Evolutionary conservation across 2,113 vertebrate species (phyloP), one percentile per base, ranked within the genome.

Genomic region (Burhinus bistriatus): DNA sequence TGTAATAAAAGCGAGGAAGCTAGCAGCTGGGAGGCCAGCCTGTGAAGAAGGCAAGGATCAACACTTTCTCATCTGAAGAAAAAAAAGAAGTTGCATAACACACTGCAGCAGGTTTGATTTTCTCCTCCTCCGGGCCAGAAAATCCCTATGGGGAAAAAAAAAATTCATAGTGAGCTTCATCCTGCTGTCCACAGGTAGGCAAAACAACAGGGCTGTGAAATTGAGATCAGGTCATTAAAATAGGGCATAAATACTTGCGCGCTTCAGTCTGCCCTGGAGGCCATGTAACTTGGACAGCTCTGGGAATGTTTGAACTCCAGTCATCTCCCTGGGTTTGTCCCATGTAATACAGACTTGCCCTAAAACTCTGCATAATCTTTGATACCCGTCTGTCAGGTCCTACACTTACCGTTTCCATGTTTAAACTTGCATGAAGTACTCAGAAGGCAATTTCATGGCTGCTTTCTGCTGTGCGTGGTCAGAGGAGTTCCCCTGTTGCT

Each of bases 21-120:
- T 45, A 88, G 78, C 75, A 85, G 80, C 94, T 96, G 95, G 94
- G 81, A 96, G 97, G 44, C 26, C 82, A 94, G 94, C 78, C 90
- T 97, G 68, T n/a, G 76, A 93, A 83, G 78, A 90, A 78, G 49
- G 42, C 55, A 77, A 62, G 25, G 51, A 94, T 65, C 54, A 90
- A 91, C 66, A 84, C 47, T 51, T 92, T 90, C 91, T 92, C 69
- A 86, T 81, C 89, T 92, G 36, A 54, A 55, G 44, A 14, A 27
- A 57, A 73, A 68, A 45, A 9, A 27, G 5, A 11, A 52, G 90
- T 64, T 87, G 66, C 30, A n/a, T 45, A 88, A 83, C 38, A 59
- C 21, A 66, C 76, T 83, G 72, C 83, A 91, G 57, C 12, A 17
- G 32, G 47, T 95, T 87, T 93, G 62, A 61, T 86, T 91, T 93